These are phyloP conservation scores for Pollachius pollachius DNA, from an alignment of 2,113 vertebrate species.

Conservation along the genomic window DNA sequence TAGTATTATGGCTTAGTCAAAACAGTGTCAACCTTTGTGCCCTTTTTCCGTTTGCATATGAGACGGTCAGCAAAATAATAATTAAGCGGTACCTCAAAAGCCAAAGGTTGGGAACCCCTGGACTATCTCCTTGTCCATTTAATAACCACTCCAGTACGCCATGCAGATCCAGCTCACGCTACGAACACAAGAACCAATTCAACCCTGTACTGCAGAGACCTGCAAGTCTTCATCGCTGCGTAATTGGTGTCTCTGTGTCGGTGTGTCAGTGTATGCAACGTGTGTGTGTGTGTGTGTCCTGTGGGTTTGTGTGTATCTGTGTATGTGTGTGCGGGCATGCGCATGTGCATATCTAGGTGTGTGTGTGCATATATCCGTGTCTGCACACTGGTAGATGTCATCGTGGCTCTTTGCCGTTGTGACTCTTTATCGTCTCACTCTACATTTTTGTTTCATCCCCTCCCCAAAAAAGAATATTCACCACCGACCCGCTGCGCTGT, in stretches of 20 bases:
- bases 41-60: slow-evolving; percentile 3
- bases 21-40: too few species aligned
- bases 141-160: slow-evolving; percentile 24
- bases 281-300: background rate
- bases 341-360: slow-evolving; percentile 4
- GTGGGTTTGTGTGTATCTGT: slow-evolving; percentile 1
- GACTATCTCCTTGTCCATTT: slow-evolving; percentile 23
- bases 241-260: slow-evolving; percentile 12
- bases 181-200: slow-evolving; percentile 37
- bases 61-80: too few species aligned
- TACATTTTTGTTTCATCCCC: too few species aligned
- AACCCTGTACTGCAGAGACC: slow-evolving; percentile 2
- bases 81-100: too few species aligned
- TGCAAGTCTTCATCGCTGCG: background rate
- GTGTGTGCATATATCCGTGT: slow-evolving; percentile 2
- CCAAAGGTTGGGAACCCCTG: background rate
- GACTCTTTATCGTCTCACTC: background rate
- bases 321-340: background rate
- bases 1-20: too few species aligned
- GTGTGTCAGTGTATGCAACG: too few species aligned
- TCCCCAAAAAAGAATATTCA: too few species aligned
- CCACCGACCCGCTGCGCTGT: too few species aligned
- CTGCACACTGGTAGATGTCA: slow-evolving; percentile 24
- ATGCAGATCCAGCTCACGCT: slow-evolving; percentile 14
- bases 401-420: background rate